A percentile compares a stretch with the other conserved stretches of the same genome.
Conservation (phyloP, 2,113 vertebrate genomes). For the Ailuropoda melanoleuca region DNA sequence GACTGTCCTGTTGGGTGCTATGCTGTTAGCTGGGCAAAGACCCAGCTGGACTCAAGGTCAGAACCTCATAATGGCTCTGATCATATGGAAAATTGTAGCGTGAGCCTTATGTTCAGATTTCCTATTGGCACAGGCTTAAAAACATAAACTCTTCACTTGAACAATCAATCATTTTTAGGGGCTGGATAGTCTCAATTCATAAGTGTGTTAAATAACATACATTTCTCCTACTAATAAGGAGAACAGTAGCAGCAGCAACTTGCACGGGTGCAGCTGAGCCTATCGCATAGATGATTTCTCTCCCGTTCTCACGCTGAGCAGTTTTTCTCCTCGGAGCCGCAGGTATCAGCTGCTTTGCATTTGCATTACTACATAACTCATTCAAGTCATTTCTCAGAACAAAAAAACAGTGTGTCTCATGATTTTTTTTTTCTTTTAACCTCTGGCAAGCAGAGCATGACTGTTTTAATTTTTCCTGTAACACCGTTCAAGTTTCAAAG, state of each 20-base stretch:
- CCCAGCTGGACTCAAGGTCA: neutral
- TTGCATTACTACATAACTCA: slow-evolving; percentile 13
- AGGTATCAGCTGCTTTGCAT: slow-evolving; percentile 7
- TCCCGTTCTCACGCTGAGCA: neutral
- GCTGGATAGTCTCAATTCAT: neutral
- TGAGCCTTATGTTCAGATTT: neutral
- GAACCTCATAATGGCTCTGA: neutral
- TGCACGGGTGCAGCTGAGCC: neutral
- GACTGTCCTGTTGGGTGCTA: neutral
- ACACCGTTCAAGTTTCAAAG: neutral
- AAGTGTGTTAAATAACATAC: neutral
- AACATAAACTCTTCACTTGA: neutral
- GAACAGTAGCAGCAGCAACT: neutral
- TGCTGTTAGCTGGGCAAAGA: neutral
- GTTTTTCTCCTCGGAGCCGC: neutral
- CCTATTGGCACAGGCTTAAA: neutral
- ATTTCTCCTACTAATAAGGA: neutral
- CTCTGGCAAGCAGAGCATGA: neutral
- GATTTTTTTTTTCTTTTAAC: neutral
- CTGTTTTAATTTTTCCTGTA: neutral
- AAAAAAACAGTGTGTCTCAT: neutral
- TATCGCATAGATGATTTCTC: neutral
- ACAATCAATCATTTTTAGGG: neutral
- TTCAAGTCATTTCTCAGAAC: neutral
- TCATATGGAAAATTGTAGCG: neutral